Evolutionary conservation across 1,140 invertebrate species (phyloP), one percentile per base, ranked within the genome.

Genomic region (Dufourea novaeangliae): DNA sequence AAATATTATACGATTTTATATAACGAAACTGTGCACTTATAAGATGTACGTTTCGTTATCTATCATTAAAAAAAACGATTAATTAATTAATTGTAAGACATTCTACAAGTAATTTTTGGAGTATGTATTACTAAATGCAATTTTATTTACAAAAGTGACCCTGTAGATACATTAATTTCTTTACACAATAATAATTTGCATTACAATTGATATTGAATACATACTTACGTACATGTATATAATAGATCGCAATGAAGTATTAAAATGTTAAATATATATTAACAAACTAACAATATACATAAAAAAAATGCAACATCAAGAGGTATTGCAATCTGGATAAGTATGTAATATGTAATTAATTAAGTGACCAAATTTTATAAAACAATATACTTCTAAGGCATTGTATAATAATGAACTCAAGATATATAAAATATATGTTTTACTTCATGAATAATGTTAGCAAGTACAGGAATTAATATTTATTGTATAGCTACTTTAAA

Each of bases 401-500:
- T 8, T 50, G 22, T n/a, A 27, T 46, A 3, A 1, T 29, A n/a
- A 32, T 52, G 29, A 64, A 64, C 27, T 41, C n/a, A 32, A 32
- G 39, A 37, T 54, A 74, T 72, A 17, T 34, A 50, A 37, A 62
- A 37, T 17, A 6, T 62, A 17, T 50, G 14, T 50, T 61, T 11
- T 37, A 20, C 7, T 22, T 1, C 41, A 37, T 37, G 17, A 61
- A n/a, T 57, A 37, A 54, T 64, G 17, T 25, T 74, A 20, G 20
- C 12, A 22, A 76, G 2, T 14, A 41, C 8, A 34, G 8, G 11
- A 34, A 22, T 29, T 17, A 29, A 14, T 52, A 52, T 7, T 39
- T 34, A 44, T 25, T 34, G 39, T 39, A 34, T 22, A 14, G 8
- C 6, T 27, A 29, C 8, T 46, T 78, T 50, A 85, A 67, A 85